Base-by-base conservation (phyloP, 2,113 vertebrate species). In the Limnothrissa miodon region DNA sequence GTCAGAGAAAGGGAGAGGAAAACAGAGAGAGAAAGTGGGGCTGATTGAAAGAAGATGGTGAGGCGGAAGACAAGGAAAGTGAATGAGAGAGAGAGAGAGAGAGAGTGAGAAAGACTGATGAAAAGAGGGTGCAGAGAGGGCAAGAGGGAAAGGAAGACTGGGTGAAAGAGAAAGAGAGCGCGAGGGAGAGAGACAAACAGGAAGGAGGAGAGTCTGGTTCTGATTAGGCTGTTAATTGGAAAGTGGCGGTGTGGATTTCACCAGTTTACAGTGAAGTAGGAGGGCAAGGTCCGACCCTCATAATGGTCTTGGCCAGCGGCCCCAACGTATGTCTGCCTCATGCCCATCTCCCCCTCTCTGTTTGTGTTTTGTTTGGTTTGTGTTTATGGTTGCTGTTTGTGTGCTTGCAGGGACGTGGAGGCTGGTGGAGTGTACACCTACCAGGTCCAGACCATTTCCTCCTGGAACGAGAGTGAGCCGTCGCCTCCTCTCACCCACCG, bases 401-500 rank as follows among this genome's bases (percentile, higher is more conserved):
- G 78, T 2, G 42, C 6, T 2, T 91, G 56, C 91, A 99, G 98
- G 89, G 96, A 98, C 48, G 90, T 99, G 44, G 88, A 85, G 23
- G 88, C 89, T 3, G 92, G 95, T 56, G 91, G 86, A 62, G 74
- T 89, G 0, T 99, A 98, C 91, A 96, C 93, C 0, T 99, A 99
- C 90, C 93, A 94, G 89, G 94, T 99, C 79, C 87, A 96, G 53
- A 88, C 95, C 6, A 88, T 98, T 85, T 97, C 97, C 0, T 93
- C 93, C 85, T 82, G 0, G 1, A 94, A 95, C 53, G 95, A 98
- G 80, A 98, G 97, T 0, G 97, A 97, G 80, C 95, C 95, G 0
- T 99, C 98, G 0, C 97, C 97, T 0, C 87, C 89, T 0, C 92
- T 97, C 19, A 29, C 92, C 1, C 98, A 99, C 10, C 33, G 93